These are phyloP conservation scores for Potamarius usumacintae DNA, from an alignment of 2,113 vertebrate genomes.

Conservation along the genomic window DNA sequence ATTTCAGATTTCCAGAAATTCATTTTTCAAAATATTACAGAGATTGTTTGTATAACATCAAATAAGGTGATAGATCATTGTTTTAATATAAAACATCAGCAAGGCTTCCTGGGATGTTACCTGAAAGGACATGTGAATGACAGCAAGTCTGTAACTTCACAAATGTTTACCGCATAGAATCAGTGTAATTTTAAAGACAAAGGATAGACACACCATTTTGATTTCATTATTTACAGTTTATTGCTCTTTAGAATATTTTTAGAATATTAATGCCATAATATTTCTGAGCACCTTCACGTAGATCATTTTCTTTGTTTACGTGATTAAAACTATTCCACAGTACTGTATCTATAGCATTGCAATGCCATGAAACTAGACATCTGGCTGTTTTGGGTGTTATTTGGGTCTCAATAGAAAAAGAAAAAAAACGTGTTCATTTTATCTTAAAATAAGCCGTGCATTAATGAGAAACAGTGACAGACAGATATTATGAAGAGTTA, in stretches of 20 bases:
- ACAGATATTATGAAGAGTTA: background rate
- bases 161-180: background rate
- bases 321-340: background rate
- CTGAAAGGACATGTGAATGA: background rate
- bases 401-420: background rate
- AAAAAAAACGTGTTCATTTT: background rate
- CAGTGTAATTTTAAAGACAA: background rate
- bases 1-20: background rate
- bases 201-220: background rate
- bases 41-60: background rate
- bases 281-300: background rate
- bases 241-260: background rate
- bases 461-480: background rate
- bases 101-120: background rate
- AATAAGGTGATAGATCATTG: background rate
- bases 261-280: background rate
- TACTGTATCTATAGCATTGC: background rate
- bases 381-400: background rate
- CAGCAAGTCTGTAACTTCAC: background rate
- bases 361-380: background rate
- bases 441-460: background rate
- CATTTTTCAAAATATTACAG: background rate
- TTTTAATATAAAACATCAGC: background rate
- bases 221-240: background rate
- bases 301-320: background rate